Percentiles rank a stretch among this genome's conserved stretches.
Conservation (phyloP, 2,888 invertebrate species). For the Drosophila mercatorum region DNA sequence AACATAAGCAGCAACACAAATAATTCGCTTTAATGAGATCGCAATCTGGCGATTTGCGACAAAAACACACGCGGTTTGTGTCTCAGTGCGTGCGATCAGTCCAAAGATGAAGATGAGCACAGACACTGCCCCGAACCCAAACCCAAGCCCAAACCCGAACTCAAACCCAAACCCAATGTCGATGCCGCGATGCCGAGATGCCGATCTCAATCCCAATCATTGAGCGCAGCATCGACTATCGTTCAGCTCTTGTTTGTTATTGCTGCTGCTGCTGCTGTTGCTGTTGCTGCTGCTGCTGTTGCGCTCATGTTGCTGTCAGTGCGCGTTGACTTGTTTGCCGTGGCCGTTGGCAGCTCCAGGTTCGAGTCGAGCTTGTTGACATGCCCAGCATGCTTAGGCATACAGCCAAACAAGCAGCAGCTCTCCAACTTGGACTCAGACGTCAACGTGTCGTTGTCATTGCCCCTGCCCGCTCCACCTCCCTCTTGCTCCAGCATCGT, state of each 20-base stretch:
- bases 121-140: slow-evolving; percentile 10
- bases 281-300: slow-evolving; percentile 56
- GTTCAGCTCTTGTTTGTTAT: slow-evolving; percentile 52
- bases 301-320: slow-evolving; percentile 79
- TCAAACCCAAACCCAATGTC: neutral
- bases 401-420: slow-evolving; percentile 43
- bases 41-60: slow-evolving; percentile 80
- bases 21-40: slow-evolving; percentile 84
- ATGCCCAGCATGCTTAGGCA: slow-evolving; percentile 81
- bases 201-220: slow-evolving; percentile 70
- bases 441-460: slow-evolving; percentile 70
- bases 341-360: slow-evolving; percentile 42
- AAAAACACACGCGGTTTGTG: slow-evolving; percentile 71
- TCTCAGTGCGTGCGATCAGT: slow-evolving; percentile 60
- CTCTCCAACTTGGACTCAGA: slow-evolving; percentile 54
- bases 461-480: neutral
- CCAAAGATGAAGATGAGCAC: slow-evolving; percentile 72
- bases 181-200: slow-evolving; percentile 51
- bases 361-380: slow-evolving; percentile 69
- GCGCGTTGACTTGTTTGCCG: slow-evolving; percentile 72
- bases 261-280: slow-evolving; percentile 22
- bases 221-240: slow-evolving; percentile 59
- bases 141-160: neutral
- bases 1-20: slow-evolving; percentile 83
- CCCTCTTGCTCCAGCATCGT: neutral